Conservation (phyloP, 2,797 vertebrate genomes). For the Alfaro cultratus region DNA sequence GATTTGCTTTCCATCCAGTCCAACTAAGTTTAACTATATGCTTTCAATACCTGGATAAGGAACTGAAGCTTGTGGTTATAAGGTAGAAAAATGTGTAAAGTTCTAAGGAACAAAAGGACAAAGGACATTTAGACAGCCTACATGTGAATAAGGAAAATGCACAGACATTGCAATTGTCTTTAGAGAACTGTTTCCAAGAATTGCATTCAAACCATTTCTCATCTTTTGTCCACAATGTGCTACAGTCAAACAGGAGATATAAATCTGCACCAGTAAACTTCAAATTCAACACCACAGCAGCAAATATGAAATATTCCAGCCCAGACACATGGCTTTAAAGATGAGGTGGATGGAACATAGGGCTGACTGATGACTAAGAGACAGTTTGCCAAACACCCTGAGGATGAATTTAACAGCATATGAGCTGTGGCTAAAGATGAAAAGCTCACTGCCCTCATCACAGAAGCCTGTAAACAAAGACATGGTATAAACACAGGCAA, state of each 20-base stretch:
- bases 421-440: conserved; percentile 39
- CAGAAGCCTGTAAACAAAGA: conserved; percentile 4
- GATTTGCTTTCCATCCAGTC: not conserved
- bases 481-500: conserved; percentile 1
- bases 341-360: conserved; percentile 8
- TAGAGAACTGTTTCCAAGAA: not conserved
- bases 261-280: not conserved
- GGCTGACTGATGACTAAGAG: conserved; percentile 33
- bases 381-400: conserved; percentile 13
- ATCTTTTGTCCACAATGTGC: not conserved
- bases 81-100: not conserved
- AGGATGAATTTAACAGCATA: conserved; percentile 32
- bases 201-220: not conserved
- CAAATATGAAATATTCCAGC: not conserved
- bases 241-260: not conserved
- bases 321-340: not conserved
- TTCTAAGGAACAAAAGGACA: not conserved
- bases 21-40: not conserved
- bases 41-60: not conserved
- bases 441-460: conserved; percentile 11
- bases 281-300: not conserved
- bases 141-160: not conserved
- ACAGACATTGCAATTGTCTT: not conserved
- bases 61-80: not conserved
- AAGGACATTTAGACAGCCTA: not conserved